Evolutionary conservation across 37 sponge, comb jelly and placozoan species (phyloP), one percentile per base, ranked within the genome.

Genomic region (Aplysina aerophoba): DNA sequence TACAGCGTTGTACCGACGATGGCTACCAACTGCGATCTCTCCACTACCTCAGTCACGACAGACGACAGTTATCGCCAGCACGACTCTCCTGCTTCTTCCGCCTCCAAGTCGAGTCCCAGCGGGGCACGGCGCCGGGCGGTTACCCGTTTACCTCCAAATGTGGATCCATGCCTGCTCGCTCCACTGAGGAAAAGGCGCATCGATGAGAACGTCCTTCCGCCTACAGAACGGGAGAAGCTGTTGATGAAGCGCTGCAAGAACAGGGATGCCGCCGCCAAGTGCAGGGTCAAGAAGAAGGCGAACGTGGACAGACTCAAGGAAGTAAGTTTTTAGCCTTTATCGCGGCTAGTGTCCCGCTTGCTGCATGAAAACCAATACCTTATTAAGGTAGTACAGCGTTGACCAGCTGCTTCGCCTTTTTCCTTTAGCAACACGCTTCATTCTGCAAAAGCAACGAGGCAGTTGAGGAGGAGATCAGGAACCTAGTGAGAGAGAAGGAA

Each of bases 261-360:
- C 87, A 97, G 95, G 85, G 89, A 91, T 0, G 99, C 99, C 53
- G 99, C 99, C 24, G 95, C 93, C 55, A 99, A 95, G 82, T 99
- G 99, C 79, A 82, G 99, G 15, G 81, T 92, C 38, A 96, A 97
- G 94, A 85, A 93, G 69, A 84, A 90, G 11, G 88, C 91, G n/a
- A 87, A 90, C 36, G 83, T 67, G 34, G 80, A 67, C 0, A 88
- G 67, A 75, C 22, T 64, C 56, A 62, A 75, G 20, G 44, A 83
- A 54, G 88, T 87, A 55, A 61, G 87, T 75, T 14, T 75, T 0
- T 62, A 14, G 11, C n/a, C 4, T 25, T 8, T 8, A 44, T 8
- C 50, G 50, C 8, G 6, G 50, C 50, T 44, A 44, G n/a, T 44
- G 50, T 3, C 50, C 6, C 50, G 50, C 6, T 44, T 44, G 50